Conservation (phyloP, 2,888 invertebrate genomes). For the Diarsia rubi region DNA sequence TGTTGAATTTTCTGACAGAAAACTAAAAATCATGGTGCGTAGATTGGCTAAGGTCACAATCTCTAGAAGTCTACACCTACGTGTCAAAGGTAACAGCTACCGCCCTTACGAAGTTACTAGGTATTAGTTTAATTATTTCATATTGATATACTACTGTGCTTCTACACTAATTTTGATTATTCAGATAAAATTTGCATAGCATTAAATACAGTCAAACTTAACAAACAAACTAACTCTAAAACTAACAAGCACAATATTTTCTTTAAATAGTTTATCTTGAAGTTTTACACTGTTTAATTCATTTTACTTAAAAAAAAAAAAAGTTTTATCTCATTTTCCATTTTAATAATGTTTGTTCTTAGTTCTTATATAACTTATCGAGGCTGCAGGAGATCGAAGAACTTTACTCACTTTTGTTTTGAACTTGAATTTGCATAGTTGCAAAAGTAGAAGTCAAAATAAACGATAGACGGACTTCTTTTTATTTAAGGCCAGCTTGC, state of each 20-base stretch:
- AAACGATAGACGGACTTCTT: too few species aligned
- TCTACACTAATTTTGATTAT: slow-evolving; percentile 1
- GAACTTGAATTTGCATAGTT: too few species aligned
- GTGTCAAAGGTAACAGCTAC: background rate
- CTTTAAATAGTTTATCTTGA: slow-evolving; percentile 13
- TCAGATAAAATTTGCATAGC: slow-evolving; percentile 1
- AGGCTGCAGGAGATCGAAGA: background rate
- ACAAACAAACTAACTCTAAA: background rate
- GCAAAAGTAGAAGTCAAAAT: too few species aligned
- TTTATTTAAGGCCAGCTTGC: too few species aligned
- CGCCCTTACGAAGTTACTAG: background rate
- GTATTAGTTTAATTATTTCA: slow-evolving; percentile 1
- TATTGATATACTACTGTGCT: background rate
- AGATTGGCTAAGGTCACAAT: too few species aligned
- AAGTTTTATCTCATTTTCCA: slow-evolving; percentile 6
- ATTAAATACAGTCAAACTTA: slow-evolving; percentile 9
- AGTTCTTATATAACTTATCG: background rate
- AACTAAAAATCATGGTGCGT: too few species aligned
- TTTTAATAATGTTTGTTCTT: slow-evolving; percentile 6
- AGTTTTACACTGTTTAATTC: background rate
- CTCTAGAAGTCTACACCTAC: too few species aligned
- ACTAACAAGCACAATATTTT: slow-evolving; percentile 30
- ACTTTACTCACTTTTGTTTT: background rate
- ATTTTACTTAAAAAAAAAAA: slow-evolving; percentile 4
- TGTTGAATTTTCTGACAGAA: too few species aligned